A percentile compares a stretch with the other conserved stretches of the same genome.
Evolutionary conservation across 2,888 invertebrate genomes (phyloP).

Genomic region (Dilophus febrilis): DNA sequence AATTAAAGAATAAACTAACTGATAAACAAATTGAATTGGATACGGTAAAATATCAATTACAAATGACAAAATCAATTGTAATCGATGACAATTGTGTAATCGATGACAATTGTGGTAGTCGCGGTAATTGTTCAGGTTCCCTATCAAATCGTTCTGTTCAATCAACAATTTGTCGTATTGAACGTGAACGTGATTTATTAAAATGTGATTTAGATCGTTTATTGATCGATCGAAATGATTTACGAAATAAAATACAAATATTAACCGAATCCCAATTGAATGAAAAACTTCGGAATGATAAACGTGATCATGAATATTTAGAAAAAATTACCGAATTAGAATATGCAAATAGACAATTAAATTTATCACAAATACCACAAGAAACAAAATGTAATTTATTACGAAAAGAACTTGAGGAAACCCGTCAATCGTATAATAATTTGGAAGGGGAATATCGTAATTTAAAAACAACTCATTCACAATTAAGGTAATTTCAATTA

Average conservation of each 20-base stretch:
- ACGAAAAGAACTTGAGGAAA: constrained; percentile 36
- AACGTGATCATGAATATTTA: constrained; percentile 33
- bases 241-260: constrained; percentile 39
- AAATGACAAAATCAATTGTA: not conserved
- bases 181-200: constrained; percentile 37
- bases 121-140: too few relatives aligned
- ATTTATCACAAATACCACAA: constrained; percentile 32
- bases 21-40: constrained; percentile 1
- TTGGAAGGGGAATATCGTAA: constrained; percentile 36
- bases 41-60: not conserved
- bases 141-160: constrained; percentile 16
- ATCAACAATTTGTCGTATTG: constrained; percentile 23
- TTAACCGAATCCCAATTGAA: constrained; percentile 30
- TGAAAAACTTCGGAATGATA: constrained; percentile 33
- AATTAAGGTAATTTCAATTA: constrained; percentile 35
- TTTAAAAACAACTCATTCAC: constrained; percentile 36
- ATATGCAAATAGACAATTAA: constrained; percentile 36
- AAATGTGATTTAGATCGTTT: constrained; percentile 36
- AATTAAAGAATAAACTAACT: not conserved
- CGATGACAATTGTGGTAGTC: too few relatives aligned
- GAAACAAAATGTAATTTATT: constrained; percentile 35
- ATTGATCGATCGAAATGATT: constrained; percentile 40
- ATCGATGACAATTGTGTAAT: too few relatives aligned
- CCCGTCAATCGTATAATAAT: constrained; percentile 32
- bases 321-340: constrained; percentile 35